phyloP scores from a whole-genome alignment of 2,888 invertebrate genomes.

The Scaptomyza flava region DNA sequence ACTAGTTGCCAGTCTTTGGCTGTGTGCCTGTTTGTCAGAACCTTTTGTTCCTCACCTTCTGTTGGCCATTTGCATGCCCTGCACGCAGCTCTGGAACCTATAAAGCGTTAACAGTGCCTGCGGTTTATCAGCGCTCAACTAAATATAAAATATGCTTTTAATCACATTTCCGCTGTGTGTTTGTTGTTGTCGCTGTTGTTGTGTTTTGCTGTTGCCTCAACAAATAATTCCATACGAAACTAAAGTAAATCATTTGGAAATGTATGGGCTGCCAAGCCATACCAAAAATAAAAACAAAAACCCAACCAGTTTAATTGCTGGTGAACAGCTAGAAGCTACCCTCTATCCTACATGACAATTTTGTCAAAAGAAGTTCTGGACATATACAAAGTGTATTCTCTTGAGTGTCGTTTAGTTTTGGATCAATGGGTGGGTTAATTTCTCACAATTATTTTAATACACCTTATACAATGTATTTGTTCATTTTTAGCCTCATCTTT shows the following conservation, averaged over 20 bases:
- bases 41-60: slow-evolving; percentile 44
- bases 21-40: slow-evolving; percentile 35
- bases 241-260: slow-evolving; percentile 82
- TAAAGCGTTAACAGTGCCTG: slow-evolving; percentile 43
- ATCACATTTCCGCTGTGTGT: slow-evolving; percentile 76
- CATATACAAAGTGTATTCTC: no score
- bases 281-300: slow-evolving; percentile 21
- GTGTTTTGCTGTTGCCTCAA: slow-evolving; percentile 39
- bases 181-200: slow-evolving; percentile 22
- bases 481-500: background rate
- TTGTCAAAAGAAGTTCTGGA: background rate
- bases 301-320: slow-evolving; percentile 5
- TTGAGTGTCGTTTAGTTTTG: background rate
- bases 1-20: slow-evolving; percentile 19
- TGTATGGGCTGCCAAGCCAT: slow-evolving; percentile 74
- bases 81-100: slow-evolving; percentile 62
- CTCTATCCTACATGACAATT: background rate
- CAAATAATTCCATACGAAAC: slow-evolving; percentile 81
- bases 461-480: no score
- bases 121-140: slow-evolving; percentile 48
- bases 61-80: slow-evolving; percentile 70
- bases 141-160: slow-evolving; percentile 79
- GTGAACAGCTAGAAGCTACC: slow-evolving; percentile 9
- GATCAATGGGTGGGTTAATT: background rate
- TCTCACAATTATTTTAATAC: no score